Evolutionary conservation across 2,888 invertebrate genomes (phyloP), one percentile per base, ranked within the genome.

Genomic region (Graphium colonna): DNA sequence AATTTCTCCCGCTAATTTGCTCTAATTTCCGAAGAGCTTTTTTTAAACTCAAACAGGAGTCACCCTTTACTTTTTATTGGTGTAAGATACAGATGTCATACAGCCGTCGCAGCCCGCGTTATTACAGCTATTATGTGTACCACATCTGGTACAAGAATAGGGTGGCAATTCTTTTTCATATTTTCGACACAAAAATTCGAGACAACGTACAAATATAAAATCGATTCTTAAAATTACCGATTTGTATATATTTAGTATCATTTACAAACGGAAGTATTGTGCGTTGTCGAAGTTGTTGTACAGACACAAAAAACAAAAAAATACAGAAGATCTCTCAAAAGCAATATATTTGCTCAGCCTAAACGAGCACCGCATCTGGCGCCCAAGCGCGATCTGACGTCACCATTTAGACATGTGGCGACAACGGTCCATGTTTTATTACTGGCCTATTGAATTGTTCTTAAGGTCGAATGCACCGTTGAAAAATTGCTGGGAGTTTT

Each of bases 51-150:
- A 39, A 49, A 56, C 57, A 55, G 56, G 41, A 61, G 57, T 61
- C 49, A 53, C 54, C 21, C 21, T 21, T 21, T 21, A 21, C 21
- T 54, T 63, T 51, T 61, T 62, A 56, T 55, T 53, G 49, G 44
- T 26, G 47, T 12, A 50, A 58, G 63, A 62, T 82, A 86, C 84
- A 86, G 78, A 84, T 86, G 86, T 84, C 79, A 81, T 75, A 70
- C 79, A 79, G 71, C 71, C 71, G 79, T 71, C 69, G 62, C 59
- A 64, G 68, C 62, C 51, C 54, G 56, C 58, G 59, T 62, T 63
- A 65, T 64, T 68, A 62, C 64, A 58, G 60, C 63, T 62, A 67
- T 68, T 67, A 68, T 64, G 59, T 59, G 58, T 53, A 60, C 65
- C 70, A 73, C 82, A 82, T 81, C 81, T 82, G 82, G 79, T 70